phyloP scores from a whole-genome alignment of 2,888 invertebrate genomes.

The Notodonta ziczac region DNA sequence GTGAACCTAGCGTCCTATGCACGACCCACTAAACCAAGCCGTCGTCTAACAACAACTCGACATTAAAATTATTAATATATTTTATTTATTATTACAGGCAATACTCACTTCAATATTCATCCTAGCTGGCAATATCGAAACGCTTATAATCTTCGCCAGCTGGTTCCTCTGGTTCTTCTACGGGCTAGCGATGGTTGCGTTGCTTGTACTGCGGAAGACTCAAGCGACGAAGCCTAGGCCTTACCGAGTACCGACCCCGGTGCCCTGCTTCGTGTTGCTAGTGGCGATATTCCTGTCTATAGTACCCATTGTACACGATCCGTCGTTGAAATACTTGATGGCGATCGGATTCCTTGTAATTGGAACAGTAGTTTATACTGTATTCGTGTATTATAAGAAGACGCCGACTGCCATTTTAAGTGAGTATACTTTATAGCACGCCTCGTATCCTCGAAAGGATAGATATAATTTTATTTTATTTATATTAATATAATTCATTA shows the following conservation, averaged over 20 bases:
- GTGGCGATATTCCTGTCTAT: conserved; percentile 90
- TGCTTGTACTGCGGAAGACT: conserved; percentile 89
- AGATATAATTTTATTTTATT: too few species aligned
- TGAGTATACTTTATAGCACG: conserved; percentile 65
- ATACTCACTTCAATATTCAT: conserved; percentile 89
- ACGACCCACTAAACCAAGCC: too few species aligned
- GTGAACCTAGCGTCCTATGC: too few species aligned
- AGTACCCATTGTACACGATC: conserved; percentile 90
- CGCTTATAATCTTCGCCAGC: conserved; percentile 93
- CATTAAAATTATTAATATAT: background rate
- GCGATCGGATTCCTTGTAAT: conserved; percentile 88
- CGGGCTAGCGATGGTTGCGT: conserved; percentile 91
- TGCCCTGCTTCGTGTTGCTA: conserved; percentile 89
- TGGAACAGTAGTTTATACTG: conserved; percentile 89
- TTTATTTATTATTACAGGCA: conserved; percentile 77
- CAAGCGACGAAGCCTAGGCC: conserved; percentile 88
- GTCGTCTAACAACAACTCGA: too few species aligned
- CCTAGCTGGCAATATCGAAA: conserved; percentile 88
- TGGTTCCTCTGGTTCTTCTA: conserved; percentile 96
- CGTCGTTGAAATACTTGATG: conserved; percentile 90
- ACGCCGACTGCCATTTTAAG: conserved; percentile 86
- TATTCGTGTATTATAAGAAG: conserved; percentile 89
- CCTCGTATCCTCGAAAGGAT: background rate
- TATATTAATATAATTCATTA: too few species aligned
- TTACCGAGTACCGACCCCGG: conserved; percentile 89